Conservation (phyloP, 2,888 invertebrate genomes). For the Mythimna albipuncta region DNA sequence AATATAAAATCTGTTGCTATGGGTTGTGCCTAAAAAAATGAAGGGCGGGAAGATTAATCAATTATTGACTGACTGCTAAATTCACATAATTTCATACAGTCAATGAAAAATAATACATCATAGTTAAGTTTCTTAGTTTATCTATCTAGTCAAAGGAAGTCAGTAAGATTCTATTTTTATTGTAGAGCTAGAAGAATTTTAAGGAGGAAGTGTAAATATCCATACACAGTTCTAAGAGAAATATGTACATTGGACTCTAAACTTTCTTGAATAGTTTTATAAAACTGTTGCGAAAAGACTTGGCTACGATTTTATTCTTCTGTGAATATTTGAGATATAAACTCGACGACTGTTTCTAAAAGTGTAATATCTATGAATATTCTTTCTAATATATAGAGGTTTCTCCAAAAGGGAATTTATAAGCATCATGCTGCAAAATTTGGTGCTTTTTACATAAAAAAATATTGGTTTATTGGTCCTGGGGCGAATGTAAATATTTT, state of each 20-base stretch:
- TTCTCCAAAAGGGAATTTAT: conserved; percentile 18
- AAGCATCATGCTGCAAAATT: conserved; percentile 14
- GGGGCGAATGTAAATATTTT: not conserved
- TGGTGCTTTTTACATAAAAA: conserved; percentile 4
- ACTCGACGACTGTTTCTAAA: not conserved
- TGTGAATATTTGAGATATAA: conserved; percentile 7
- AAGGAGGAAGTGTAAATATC: not conserved
- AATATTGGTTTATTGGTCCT: conserved; percentile 17
- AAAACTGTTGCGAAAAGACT: conserved; percentile 1
- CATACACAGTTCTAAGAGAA: not conserved
- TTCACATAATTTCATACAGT: not conserved
- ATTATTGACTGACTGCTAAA: not conserved
- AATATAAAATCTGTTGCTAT: conserved; percentile 15
- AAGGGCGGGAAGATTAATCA: too few species aligned
- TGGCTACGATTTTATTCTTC: conserved; percentile 10
- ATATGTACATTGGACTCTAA: not conserved
- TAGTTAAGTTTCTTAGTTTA: too few species aligned
- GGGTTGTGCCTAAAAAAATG: not conserved
- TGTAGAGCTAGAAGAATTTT: not conserved
- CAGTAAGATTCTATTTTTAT: not conserved
- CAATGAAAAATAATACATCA: too few species aligned
- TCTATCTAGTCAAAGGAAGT: too few species aligned
- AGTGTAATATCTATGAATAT: conserved; percentile 23
- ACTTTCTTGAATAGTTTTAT: conserved; percentile 21
- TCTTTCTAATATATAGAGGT: not conserved